Evolutionary conservation across 2,888 invertebrate species (phyloP), one percentile per base, ranked within the genome.

Genomic region (Limnephilus lunatus): DNA sequence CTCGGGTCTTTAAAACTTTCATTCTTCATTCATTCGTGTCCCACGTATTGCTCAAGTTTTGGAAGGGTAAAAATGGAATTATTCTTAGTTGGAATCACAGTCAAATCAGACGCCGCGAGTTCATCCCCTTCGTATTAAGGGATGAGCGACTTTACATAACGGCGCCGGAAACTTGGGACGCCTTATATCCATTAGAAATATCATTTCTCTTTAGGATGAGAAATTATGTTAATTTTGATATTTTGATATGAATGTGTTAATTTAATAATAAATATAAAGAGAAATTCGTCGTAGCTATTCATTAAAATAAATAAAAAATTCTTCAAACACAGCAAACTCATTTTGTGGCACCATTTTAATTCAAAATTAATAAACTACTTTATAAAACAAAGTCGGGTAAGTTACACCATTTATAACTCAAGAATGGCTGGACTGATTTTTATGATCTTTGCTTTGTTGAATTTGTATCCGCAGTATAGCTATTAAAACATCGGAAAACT

Each of bases 21-120:
- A 32, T 35, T 19, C 25, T 86, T 86, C 86, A 86, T 86, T 86
- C 44, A 86, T 48, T 48, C 86, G 14, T 48, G 44, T 30, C 25
- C 30, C 86, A 86, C 86, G 86, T 86, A 39, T 86, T 86, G 39
- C 86, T 15, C 5, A 86, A 30, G 86, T 44, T 86, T 86, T 48
- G 44, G n/a, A 44, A 86, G 86, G 44, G 86, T 44, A 86, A 86
- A 86, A 86, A 48, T 35, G n/a, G 30, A 86, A 44, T 44, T 86
- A 68, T 68, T 68, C 86, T 44, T 86, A 86, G 44, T n/a, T 19
- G 25, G 35, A 83, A 83, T 83, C 83, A 25, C 83, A 32, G 83
- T 11, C 32, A 39, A 15, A 83, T 35, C 68, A 68, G 68, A 68
- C 68, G 68, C n/a, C 25, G 25, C 4, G 35, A 83, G 35, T 35